These are phyloP conservation scores for Diplodus puntazzo DNA, from an alignment of 2,797 vertebrate species.

Conservation along the genomic window DNA sequence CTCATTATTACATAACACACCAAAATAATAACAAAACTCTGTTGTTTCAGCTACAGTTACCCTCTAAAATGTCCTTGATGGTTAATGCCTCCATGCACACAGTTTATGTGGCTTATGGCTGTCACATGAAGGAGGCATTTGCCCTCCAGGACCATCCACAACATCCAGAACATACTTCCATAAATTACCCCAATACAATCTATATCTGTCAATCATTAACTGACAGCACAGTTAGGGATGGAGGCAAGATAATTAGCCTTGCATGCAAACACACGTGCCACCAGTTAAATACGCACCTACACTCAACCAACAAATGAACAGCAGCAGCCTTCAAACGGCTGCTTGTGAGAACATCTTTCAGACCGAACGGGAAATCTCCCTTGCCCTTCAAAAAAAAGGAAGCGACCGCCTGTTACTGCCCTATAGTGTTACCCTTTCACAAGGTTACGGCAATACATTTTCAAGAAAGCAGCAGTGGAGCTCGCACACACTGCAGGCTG, in stretches of 20 bases:
- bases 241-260: conserved; percentile 23
- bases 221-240: conserved; percentile 16
- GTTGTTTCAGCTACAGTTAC: conserved; percentile 2
- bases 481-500: conserved; percentile 62
- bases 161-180: conserved; percentile 18
- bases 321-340: conserved; percentile 22
- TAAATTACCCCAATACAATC: conserved; percentile 37
- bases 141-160: conserved; percentile 22
- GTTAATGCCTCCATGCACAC: conserved; percentile 16
- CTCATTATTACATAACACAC: neutral
- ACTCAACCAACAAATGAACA: conserved; percentile 18
- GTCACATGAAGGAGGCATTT: conserved; percentile 18
- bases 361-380: conserved; percentile 39
- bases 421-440: conserved; percentile 71
- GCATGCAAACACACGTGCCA: conserved; percentile 42
- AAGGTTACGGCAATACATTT: conserved; percentile 74
- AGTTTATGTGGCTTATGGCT: conserved; percentile 18
- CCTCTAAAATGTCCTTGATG: neutral
- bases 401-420: conserved; percentile 49
- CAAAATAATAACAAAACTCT: neutral
- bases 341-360: conserved; percentile 26
- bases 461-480: conserved; percentile 64
- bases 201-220: conserved; percentile 41
- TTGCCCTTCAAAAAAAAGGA: conserved; percentile 40
- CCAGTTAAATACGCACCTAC: conserved; percentile 32